Conservation (phyloP, 2,888 invertebrate species). For the Amphipyra tragopoginis region DNA sequence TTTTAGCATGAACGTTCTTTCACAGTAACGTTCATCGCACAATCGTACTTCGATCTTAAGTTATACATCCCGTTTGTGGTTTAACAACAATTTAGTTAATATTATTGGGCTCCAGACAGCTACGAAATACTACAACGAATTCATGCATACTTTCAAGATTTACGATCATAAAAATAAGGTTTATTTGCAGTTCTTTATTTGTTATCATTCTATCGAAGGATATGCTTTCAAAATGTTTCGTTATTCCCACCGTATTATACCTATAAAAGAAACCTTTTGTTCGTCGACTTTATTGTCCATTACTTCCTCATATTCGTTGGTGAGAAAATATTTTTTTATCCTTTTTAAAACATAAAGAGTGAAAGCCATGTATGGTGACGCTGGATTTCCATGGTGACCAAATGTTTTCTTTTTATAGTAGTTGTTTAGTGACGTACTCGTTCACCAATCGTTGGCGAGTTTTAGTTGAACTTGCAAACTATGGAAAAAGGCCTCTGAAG, state of each 20-base stretch:
- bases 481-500: too few species aligned
- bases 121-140: background rate
- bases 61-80: too few species aligned
- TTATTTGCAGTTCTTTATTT: conserved; percentile 17
- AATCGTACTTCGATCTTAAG: too few species aligned
- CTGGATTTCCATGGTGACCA: conserved; percentile 20
- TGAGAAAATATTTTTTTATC: background rate
- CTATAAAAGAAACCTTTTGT: conserved; percentile 36
- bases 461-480: too few species aligned
- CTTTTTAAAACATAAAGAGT: background rate
- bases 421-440: too few species aligned
- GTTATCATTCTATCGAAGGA: conserved; percentile 21
- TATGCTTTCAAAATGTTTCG: conserved; percentile 22
- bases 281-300: conserved; percentile 10
- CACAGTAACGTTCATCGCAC: too few species aligned
- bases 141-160: conserved; percentile 4
- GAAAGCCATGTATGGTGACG: conserved; percentile 9
- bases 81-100: too few species aligned
- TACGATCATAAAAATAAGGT: conserved; percentile 5
- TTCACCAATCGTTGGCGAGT: too few species aligned
- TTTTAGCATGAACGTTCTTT: too few species aligned
- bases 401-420: conserved; percentile 8
- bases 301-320: background rate
- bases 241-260: conserved; percentile 20
- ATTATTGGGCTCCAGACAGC: too few species aligned